Percentiles rank a stretch among this genome's conserved stretches.
Conservation (phyloP, 2,113 vertebrate genomes). For the Leptocoma aspasia region DNA sequence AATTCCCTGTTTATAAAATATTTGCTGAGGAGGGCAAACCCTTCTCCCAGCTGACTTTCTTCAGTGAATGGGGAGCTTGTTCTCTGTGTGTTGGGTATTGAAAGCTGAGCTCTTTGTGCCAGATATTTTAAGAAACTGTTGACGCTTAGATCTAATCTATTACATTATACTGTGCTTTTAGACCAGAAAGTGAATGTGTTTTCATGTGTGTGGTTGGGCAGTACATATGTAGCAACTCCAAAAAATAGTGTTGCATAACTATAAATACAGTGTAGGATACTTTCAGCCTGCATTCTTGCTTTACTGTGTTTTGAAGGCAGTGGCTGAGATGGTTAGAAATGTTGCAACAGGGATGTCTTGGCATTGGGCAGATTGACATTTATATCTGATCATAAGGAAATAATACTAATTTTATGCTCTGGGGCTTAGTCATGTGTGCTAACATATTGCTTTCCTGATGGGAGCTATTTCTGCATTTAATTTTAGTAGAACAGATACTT, state of each 20-base stretch:
- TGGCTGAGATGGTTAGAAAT: constrained; percentile 15
- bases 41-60: constrained; percentile 39
- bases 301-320: constrained; percentile 2
- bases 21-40: constrained; percentile 52
- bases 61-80: constrained; percentile 58
- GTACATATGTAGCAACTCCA: constrained; percentile 15
- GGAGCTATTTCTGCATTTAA: background rate
- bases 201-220: background rate
- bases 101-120: constrained; percentile 54
- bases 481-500: background rate
- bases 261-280: constrained; percentile 14
- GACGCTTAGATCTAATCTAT: constrained; percentile 33
- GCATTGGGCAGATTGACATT: background rate
- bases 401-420: background rate
- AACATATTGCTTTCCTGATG: background rate
- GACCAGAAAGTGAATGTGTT: constrained; percentile 13
- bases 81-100: constrained; percentile 38
- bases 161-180: constrained; percentile 5
- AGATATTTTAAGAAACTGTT: constrained; percentile 61
- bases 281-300: constrained; percentile 19
- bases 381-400: constrained; percentile 8
- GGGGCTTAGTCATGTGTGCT: background rate
- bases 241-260: constrained; percentile 27
- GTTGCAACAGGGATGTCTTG: constrained; percentile 7
- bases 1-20: constrained; percentile 58